These are phyloP conservation scores for Urocyon cinereoargenteus DNA, from an alignment of 2,797 vertebrate genomes.

Conservation along the genomic window DNA sequence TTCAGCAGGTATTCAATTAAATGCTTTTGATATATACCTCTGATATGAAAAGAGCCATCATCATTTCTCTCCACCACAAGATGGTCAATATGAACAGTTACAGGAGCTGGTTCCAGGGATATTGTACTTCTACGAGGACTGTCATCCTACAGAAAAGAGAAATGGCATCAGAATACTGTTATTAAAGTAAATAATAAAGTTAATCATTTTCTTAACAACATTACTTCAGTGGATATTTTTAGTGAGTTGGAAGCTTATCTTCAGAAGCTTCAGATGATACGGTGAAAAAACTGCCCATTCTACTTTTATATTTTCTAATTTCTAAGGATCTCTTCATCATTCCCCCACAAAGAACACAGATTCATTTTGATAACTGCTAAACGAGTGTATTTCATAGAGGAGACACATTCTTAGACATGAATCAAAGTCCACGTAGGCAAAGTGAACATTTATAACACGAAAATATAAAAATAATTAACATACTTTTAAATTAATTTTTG, in stretches of 20 bases:
- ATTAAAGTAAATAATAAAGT: constrained; percentile 21
- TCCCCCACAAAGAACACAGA: not conserved
- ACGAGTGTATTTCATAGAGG: not conserved
- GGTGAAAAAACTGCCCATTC: not conserved
- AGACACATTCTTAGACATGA: constrained; percentile 21
- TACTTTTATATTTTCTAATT: constrained; percentile 44
- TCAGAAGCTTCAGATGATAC: not conserved
- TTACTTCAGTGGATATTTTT: not conserved
- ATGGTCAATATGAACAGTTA: constrained; percentile 93
- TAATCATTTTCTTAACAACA: constrained; percentile 39
- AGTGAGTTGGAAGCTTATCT: constrained; percentile 15
- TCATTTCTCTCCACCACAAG: constrained; percentile 94
- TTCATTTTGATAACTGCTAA: not conserved
- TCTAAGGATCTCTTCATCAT: not conserved
- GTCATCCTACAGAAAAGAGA: constrained; percentile 91
- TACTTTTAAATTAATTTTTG: constrained; percentile 95
- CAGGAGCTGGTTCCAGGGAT: constrained; percentile 89
- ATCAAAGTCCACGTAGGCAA: not conserved
- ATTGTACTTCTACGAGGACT: constrained; percentile 90
- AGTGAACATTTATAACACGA: constrained; percentile 33
- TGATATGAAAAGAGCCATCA: constrained; percentile 95
- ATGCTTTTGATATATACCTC: constrained; percentile 88
- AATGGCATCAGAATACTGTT: constrained; percentile 45
- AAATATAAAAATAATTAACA: constrained; percentile 79
- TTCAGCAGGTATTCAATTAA: not conserved